phyloP scores from a whole-genome alignment of 2,113 vertebrate genomes.

The Mionectes macconnelli region DNA sequence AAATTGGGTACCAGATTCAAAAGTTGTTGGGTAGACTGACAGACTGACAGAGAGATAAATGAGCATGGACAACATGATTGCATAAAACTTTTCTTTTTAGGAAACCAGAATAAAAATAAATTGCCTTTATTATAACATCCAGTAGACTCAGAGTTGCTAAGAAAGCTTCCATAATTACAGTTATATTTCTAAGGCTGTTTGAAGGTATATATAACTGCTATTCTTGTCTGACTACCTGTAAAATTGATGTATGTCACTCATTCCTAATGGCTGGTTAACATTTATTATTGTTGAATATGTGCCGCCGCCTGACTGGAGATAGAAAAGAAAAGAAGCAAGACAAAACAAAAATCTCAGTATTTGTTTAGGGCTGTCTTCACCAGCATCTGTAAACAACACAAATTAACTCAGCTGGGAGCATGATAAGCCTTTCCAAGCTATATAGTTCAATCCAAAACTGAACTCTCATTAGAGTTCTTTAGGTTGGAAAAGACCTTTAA shows the following conservation, averaged over 20 bases:
- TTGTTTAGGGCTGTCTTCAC: background rate
- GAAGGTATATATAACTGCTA: background rate
- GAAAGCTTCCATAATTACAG: conserved; percentile 9
- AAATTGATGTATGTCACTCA: conserved; percentile 12
- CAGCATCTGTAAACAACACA: background rate
- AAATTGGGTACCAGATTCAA: background rate
- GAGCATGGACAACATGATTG: background rate
- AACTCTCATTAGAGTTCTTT: background rate
- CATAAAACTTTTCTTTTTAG: background rate
- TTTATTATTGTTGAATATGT: background rate
- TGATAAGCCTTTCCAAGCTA: background rate
- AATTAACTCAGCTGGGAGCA: background rate
- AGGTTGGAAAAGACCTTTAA: background rate
- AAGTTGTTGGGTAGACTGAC: background rate
- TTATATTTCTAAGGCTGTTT: background rate
- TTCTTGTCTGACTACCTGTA: background rate
- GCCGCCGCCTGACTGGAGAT: background rate
- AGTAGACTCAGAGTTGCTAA: background rate
- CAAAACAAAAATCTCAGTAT: background rate
- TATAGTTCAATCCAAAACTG: background rate
- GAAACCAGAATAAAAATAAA: conserved; percentile 20
- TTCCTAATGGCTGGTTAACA: background rate
- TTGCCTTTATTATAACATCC: background rate
- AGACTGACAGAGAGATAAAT: background rate
- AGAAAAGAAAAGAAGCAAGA: background rate